Evolutionary conservation across 92 coral and sea anemone species (phyloP), one percentile per base, ranked within the genome.

Genomic region (Pocillopora grandis): DNA sequence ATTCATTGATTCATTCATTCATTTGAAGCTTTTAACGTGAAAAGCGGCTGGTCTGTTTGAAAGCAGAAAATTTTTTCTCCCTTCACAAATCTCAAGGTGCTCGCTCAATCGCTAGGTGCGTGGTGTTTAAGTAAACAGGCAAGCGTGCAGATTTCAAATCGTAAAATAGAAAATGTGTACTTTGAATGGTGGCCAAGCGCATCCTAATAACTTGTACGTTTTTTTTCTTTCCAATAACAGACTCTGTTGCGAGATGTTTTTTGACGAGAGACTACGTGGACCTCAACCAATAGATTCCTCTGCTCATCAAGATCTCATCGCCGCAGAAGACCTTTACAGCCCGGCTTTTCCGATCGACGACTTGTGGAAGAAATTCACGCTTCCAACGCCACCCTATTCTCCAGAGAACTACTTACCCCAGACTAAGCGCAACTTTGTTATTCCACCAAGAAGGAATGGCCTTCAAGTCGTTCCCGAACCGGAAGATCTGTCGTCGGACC

Each of bases 401-500:
- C 99, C 99, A 0, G 98, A 97, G 68, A 93, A 90, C 52, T 86
- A 86, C 90, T 90, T 80, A 64, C 89, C 91, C 57, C 85, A 87
- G 69, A 76, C 75, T 55, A 80, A 84, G 81, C 82, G 91, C 66
- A 88, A 84, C 76, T 83, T 86, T 16, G 80, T 61, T 71, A 49
- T 83, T 37, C 89, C 89, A 12, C 81, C 78, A n/a, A 88, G 89
- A 35, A 82, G 83, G 75, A 90, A 85, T 78, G 93, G 90, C 35
- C 89, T 94, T 27, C 99, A 97, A 92, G 99, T 97, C 4, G 99
- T 97, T 7, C 99, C 99, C 0, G 98, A 97, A 23, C 97, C 97
- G 31, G 98, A 97, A 58, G 98, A 97, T 67, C 79, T 97, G 9
- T 90, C 92, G 6, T 90, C 99, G 13, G 97, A 94, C 63, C 88